phyloP scores from a whole-genome alignment of 2,888 invertebrate species.

The Troilus luridus region DNA sequence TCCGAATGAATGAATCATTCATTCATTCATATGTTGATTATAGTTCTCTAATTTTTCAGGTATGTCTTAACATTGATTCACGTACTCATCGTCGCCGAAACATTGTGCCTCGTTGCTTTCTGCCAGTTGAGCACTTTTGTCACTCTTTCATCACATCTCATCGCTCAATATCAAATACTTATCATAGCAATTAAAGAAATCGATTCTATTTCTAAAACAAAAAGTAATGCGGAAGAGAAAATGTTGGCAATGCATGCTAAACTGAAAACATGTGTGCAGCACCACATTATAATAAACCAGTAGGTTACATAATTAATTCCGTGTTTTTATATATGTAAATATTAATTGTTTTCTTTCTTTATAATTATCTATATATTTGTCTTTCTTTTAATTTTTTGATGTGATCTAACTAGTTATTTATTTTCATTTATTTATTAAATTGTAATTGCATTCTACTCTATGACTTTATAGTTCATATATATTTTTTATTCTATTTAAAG shows the following conservation, averaged over 20 bases:
- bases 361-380: too few relatives aligned
- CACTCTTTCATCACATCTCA: neutral
- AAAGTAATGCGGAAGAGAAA: neutral
- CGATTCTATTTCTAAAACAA: neutral
- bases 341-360: too few relatives aligned
- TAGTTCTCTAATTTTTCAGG: neutral
- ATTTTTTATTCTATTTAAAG: too few relatives aligned
- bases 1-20: too few relatives aligned
- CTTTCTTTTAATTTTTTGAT: too few relatives aligned
- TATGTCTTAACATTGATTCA: neutral
- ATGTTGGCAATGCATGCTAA: neutral
- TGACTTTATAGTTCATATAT: too few relatives aligned
- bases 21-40: neutral
- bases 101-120: neutral
- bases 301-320: neutral
- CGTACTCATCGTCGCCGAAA: neutral
- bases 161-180: slow-evolving; percentile 10
- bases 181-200: slow-evolving; percentile 12
- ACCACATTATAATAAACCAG: neutral
- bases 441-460: too few relatives aligned
- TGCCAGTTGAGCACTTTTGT: neutral
- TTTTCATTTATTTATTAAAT: too few relatives aligned
- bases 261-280: neutral
- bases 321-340: neutral
- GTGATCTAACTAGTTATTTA: too few relatives aligned